Conservation (phyloP, 2,113 vertebrate species). For the Gorsachius goisagi region DNA sequence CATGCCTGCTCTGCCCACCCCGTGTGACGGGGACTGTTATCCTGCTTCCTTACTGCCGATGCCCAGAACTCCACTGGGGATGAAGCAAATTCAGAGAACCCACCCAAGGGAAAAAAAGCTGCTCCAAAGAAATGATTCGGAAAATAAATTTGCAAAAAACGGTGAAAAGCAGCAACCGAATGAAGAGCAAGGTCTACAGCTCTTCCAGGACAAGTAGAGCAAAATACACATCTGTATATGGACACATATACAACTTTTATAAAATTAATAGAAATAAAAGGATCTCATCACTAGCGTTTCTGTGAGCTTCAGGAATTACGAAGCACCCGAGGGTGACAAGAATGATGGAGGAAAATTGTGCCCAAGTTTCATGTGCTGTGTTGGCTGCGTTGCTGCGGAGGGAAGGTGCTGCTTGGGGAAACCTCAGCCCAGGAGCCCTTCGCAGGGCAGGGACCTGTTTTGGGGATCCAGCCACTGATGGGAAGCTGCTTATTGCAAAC, state of each 20-base stretch:
- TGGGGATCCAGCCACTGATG: background rate
- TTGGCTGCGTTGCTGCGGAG: background rate
- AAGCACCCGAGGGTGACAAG: background rate
- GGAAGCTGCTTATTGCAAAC: background rate
- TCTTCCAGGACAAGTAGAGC: background rate
- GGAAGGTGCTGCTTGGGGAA: background rate
- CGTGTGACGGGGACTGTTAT: background rate
- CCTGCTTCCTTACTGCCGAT: background rate
- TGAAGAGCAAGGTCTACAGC: background rate
- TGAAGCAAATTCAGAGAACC: background rate
- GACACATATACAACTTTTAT: background rate
- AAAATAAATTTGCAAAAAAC: background rate
- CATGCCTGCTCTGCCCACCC: conserved; percentile 9
- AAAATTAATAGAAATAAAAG: background rate
- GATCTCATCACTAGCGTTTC: background rate
- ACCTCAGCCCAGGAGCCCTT: background rate
- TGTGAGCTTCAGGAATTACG: background rate
- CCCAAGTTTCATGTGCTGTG: background rate
- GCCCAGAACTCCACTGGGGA: background rate
- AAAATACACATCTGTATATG: background rate
- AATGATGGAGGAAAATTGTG: fast-evolving
- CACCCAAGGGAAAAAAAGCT: background rate
- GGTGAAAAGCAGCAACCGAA: background rate
- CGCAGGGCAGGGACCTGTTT: background rate
- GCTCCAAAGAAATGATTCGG: background rate